These are phyloP conservation scores for Myiopsitta monachus DNA, from an alignment of 2,113 vertebrate genomes.

Conservation along the genomic window DNA sequence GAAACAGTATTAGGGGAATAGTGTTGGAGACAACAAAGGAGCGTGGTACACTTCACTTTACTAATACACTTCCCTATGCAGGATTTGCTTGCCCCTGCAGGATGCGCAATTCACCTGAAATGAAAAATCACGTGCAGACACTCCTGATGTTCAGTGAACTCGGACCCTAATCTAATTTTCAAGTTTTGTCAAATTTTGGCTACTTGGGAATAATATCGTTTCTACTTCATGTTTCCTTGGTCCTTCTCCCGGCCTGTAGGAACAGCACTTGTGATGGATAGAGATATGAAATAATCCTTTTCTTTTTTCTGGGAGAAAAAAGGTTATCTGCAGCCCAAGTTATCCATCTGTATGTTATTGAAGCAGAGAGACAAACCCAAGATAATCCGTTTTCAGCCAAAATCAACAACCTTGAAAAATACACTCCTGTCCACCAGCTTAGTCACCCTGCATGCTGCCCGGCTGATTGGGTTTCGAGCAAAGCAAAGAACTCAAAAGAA, in stretches of 20 bases:
- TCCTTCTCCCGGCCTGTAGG: neutral
- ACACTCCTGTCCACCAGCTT: neutral
- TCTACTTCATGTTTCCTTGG: neutral
- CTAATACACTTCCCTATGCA: neutral
- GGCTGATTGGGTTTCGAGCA: neutral
- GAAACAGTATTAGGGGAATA: neutral
- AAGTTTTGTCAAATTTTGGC: neutral
- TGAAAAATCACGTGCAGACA: neutral
- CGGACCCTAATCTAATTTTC: neutral
- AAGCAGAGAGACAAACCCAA: neutral
- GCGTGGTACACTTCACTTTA: neutral
- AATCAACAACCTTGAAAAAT: constrained; percentile 24
- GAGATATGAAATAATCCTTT: neutral
- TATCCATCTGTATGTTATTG: neutral
- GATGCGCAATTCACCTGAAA: neutral
- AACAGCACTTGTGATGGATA: neutral
- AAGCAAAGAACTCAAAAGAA: constrained; percentile 9
- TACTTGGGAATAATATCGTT: neutral
- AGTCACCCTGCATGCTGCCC: neutral
- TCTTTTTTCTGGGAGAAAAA: neutral
- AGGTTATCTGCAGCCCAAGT: neutral
- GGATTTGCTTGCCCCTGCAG: neutral
- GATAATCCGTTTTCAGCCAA: constrained; percentile 1
- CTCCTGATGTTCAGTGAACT: neutral
- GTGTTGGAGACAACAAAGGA: neutral